Conservation (phyloP, 2,797 vertebrate species). For the Crocodylus rhombifer region DNA sequence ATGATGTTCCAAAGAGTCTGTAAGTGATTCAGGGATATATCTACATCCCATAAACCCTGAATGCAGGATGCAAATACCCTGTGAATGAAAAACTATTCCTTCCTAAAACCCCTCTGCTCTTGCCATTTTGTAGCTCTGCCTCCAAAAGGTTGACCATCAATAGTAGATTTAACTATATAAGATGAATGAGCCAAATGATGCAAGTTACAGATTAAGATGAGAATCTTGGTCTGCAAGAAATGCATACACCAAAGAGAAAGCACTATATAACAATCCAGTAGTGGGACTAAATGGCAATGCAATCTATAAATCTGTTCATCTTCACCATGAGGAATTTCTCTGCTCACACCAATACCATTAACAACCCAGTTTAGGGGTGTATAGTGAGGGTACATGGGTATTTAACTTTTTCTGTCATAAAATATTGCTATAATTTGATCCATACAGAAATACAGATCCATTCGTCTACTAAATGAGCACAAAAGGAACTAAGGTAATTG, state of each 20-base stretch:
- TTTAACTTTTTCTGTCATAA: slow-evolving; percentile 21
- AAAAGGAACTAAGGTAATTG: slow-evolving; percentile 52
- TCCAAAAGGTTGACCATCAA: not conserved
- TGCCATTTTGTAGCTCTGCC: not conserved
- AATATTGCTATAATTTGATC: slow-evolving; percentile 43
- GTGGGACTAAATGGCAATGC: not conserved
- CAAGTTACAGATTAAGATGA: not conserved
- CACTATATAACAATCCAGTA: not conserved
- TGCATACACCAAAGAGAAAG: not conserved
- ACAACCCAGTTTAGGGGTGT: slow-evolving; percentile 22
- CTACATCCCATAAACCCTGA: not conserved
- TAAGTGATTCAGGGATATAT: not conserved
- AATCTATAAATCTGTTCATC: slow-evolving; percentile 6
- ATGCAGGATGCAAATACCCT: not conserved
- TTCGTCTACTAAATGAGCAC: slow-evolving; percentile 19
- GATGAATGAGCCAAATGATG: not conserved
- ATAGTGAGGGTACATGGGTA: not conserved
- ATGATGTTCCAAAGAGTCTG: not conserved
- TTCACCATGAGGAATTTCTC: not conserved
- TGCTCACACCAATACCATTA: slow-evolving; percentile 31
- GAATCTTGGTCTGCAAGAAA: not conserved
- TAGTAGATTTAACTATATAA: not conserved
- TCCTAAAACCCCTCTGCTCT: not conserved
- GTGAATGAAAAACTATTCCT: not conserved
- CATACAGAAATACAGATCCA: slow-evolving; percentile 18